Percentiles rank a stretch among this genome's conserved stretches.
phyloP scores from a whole-genome alignment of 2,888 invertebrate species.

The Drosophila meridionalis region DNA sequence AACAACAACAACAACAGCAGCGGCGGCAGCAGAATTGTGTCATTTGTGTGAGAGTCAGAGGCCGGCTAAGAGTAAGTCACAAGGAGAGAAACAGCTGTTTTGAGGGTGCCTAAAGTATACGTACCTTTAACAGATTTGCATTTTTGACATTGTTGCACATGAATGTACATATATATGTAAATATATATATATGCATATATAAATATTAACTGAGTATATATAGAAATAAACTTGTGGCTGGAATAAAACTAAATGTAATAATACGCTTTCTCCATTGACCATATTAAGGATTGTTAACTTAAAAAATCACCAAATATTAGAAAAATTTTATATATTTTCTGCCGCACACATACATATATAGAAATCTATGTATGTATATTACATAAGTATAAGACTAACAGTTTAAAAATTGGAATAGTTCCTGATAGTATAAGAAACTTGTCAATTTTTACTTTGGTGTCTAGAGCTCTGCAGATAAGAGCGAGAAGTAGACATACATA shows the following conservation, averaged over 20 bases:
- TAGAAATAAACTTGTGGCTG: background rate
- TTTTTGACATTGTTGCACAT: background rate
- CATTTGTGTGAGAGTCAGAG: slow-evolving; percentile 33
- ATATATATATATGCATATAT: slow-evolving; percentile 2
- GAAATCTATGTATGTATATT: background rate
- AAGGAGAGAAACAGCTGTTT: slow-evolving; percentile 52
- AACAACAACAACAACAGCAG: slow-evolving; percentile 8
- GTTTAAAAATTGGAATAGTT: background rate
- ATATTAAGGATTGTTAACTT: background rate
- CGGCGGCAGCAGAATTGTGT: slow-evolving; percentile 28
- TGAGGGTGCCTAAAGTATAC: slow-evolving; percentile 11
- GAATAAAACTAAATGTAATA: background rate
- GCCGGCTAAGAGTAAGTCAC: slow-evolving; percentile 33
- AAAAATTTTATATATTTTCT: background rate
- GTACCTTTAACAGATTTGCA: slow-evolving; percentile 1
- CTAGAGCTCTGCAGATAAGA: slow-evolving; percentile 10
- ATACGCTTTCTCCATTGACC: background rate
- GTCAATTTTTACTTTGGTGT: slow-evolving; percentile 8
- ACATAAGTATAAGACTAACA: slow-evolving; percentile 5
- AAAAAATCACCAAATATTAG: no score
- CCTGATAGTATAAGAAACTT: slow-evolving; percentile 5
- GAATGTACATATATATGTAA: background rate
- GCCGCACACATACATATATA: background rate
- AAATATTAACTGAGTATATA: background rate
- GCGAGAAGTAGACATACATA: slow-evolving; percentile 1